These are phyloP conservation scores for Acromyrmex echinatior DNA, from an alignment of 1,140 invertebrate species.

Conservation along the genomic window DNA sequence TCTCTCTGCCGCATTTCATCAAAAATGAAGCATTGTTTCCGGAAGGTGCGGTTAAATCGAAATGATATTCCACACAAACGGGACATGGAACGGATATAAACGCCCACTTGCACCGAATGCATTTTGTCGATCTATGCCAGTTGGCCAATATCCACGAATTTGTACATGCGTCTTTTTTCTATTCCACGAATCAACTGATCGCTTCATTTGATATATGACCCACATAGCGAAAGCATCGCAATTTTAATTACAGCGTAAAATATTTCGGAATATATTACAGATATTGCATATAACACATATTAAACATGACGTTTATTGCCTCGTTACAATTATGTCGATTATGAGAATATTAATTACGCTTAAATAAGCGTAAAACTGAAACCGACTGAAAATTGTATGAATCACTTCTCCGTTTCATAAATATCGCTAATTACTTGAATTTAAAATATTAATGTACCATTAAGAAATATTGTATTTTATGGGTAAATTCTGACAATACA, in stretches of 20 bases:
- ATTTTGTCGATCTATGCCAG: conserved; percentile 14
- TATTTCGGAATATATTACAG: conserved; percentile 28
- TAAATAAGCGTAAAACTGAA: background rate
- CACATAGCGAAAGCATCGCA: conserved; percentile 1
- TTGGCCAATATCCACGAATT: conserved; percentile 51
- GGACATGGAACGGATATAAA: conserved; percentile 26
- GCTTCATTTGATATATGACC: conserved; percentile 49
- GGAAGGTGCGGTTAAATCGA: conserved; percentile 27
- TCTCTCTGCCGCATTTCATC: background rate
- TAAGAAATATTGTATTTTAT: background rate
- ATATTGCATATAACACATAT: conserved; percentile 14
- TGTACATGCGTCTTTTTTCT: conserved; percentile 22
- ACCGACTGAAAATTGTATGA: background rate
- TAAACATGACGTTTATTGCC: conserved; percentile 7
- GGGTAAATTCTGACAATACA: background rate
- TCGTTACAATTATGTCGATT: conserved; percentile 34
- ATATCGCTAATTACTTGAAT: conserved; percentile 4
- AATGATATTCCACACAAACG: conserved; percentile 29
- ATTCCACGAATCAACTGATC: conserved; percentile 11
- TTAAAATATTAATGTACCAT: background rate
- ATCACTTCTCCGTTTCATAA: conserved; percentile 1
- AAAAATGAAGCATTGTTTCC: conserved; percentile 2
- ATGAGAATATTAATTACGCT: background rate
- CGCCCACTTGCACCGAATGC: conserved; percentile 8
- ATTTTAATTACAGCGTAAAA: conserved; percentile 45